Percentiles rank a stretch among this genome's conserved stretches.
Evolutionary conservation across 2,797 vertebrate genomes (phyloP).

Genomic region (Luscinia megarhynchos): DNA sequence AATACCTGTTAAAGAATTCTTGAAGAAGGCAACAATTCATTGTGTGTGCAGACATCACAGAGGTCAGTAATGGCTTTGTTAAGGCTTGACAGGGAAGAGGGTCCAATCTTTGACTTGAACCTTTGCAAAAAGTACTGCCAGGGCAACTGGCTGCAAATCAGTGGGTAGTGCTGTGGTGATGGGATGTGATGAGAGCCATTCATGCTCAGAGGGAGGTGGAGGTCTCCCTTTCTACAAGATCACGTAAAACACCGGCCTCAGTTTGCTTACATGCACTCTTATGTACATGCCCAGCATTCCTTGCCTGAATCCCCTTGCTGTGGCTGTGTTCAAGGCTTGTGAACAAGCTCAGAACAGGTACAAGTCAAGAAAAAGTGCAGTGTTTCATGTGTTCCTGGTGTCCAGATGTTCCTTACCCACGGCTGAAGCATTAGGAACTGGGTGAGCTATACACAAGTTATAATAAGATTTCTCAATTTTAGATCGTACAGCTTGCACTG

Average conservation of each 20-base stretch:
- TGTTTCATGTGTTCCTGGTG: neutral
- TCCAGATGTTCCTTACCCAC: neutral
- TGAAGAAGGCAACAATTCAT: neutral
- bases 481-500: neutral
- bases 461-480: slow-evolving; percentile 25
- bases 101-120: neutral
- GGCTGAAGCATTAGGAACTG: neutral
- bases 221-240: neutral
- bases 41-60: neutral
- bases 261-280: neutral
- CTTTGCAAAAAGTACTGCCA: neutral
- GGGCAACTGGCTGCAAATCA: neutral
- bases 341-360: neutral
- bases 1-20: neutral
- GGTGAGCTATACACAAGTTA: neutral
- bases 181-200: neutral
- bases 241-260: neutral
- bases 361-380: neutral
- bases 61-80: neutral
- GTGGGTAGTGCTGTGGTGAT: neutral
- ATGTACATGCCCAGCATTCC: neutral
- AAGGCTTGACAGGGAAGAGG: neutral
- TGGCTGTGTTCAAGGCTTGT: neutral
- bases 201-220: neutral
- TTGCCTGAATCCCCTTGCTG: neutral